Conservation (phyloP, 2,113 vertebrate species). For the Macrotis lagotis region DNA sequence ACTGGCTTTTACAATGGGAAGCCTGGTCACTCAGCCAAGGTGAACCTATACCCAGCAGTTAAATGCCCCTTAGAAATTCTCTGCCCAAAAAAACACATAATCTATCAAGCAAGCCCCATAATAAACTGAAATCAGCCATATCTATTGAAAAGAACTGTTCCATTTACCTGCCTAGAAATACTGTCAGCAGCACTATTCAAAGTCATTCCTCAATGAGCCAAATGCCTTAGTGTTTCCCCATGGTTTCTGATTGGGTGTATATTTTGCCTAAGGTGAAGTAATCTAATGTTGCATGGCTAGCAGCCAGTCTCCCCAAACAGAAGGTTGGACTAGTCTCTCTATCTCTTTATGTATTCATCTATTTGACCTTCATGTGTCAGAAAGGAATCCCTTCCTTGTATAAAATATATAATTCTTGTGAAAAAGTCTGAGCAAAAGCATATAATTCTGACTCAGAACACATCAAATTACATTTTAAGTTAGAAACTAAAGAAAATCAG, state of each 20-base stretch:
- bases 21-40: neutral
- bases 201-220: neutral
- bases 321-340: neutral
- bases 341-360: neutral
- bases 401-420: conserved; percentile 7
- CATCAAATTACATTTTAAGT: neutral
- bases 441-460: neutral
- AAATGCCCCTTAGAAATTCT: neutral
- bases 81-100: neutral
- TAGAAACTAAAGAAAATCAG: neutral
- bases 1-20: conserved; percentile 7
- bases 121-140: neutral
- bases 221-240: neutral
- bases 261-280: neutral
- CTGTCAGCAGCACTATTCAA: neutral
- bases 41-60: neutral
- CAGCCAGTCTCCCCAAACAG: neutral
- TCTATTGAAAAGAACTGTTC: neutral
- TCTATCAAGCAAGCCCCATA: neutral
- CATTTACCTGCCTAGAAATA: neutral
- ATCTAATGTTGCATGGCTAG: neutral
- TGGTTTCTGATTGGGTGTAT: neutral
- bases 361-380: conserved; percentile 12
- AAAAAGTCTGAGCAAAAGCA: conserved; percentile 7
- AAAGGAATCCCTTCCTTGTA: conserved; percentile 33